Evolutionary conservation across 1,140 invertebrate species (phyloP).

Genomic region (Lutraria rhynchaena): DNA sequence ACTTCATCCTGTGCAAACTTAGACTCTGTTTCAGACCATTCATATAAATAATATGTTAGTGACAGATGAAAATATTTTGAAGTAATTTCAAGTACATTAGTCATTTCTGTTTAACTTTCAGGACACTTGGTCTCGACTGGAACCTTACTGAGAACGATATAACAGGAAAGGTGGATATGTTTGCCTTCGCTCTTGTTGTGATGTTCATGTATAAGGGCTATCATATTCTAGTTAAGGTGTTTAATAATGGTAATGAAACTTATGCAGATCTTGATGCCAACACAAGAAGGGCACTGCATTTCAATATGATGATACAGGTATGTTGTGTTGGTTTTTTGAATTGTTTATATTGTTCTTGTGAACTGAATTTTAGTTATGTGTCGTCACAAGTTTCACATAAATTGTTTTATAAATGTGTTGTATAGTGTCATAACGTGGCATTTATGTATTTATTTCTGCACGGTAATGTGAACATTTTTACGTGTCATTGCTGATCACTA

Average conservation of each 20-base stretch:
- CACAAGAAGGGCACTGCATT: constrained; percentile 3
- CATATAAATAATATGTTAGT: no score
- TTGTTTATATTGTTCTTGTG: neutral
- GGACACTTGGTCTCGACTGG: neutral
- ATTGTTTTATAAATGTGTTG: neutral
- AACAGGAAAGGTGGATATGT: constrained; percentile 58
- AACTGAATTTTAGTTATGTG: neutral
- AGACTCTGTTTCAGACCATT: no score
- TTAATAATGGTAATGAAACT: constrained; percentile 31
- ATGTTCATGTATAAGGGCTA: constrained; percentile 54
- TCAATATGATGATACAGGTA: constrained; percentile 23
- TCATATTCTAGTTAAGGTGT: constrained; percentile 46
- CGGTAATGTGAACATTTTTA: no score
- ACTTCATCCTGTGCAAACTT: neutral
- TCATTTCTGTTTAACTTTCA: neutral
- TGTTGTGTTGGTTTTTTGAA: neutral
- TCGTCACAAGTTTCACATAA: neutral
- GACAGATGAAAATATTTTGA: no score
- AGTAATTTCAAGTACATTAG: no score
- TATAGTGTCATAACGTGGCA: neutral
- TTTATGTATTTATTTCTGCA: neutral
- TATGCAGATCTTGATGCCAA: constrained; percentile 10
- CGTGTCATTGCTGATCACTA: no score
- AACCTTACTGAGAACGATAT: constrained; percentile 27
- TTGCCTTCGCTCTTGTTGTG: constrained; percentile 57